Percentiles rank a stretch among this genome's conserved stretches.
Conservation (phyloP, 2,888 invertebrate genomes). For the Xylophagus ater region DNA sequence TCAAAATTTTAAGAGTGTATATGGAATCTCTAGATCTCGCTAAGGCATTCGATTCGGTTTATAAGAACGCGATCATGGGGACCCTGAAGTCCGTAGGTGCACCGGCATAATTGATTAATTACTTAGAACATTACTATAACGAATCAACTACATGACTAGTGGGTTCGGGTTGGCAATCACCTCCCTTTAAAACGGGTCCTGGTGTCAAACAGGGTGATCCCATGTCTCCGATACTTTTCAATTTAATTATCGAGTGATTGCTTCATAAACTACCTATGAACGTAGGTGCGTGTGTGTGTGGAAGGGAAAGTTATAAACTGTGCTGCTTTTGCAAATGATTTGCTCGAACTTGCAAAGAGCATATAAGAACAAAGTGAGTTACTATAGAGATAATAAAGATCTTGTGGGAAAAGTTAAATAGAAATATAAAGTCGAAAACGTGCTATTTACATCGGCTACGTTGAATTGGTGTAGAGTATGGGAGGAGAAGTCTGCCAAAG, state of each 20-base stretch:
- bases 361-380: too few species aligned
- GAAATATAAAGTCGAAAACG: too few species aligned
- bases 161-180: not conserved
- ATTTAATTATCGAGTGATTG: not conserved
- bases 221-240: not conserved
- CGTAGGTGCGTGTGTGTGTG: not conserved
- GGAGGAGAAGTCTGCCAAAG: too few species aligned
- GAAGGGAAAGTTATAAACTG: not conserved
- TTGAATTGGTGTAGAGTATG: too few species aligned
- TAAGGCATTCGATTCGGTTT: constrained; percentile 1
- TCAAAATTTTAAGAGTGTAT: not conserved
- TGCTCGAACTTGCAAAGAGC: too few species aligned
- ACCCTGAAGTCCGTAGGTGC: too few species aligned
- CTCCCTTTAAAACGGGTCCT: not conserved
- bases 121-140: too few species aligned
- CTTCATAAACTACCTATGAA: not conserved
- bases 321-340: not conserved
- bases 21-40: not conserved
- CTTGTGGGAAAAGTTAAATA: too few species aligned
- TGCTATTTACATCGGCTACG: too few species aligned
- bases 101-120: too few species aligned
- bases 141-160: not conserved
- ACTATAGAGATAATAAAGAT: too few species aligned
- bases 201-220: constrained; percentile 1
- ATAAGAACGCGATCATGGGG: too few species aligned